phyloP scores from a whole-genome alignment of 2,888 invertebrate genomes.

The Clusia tigrina region DNA sequence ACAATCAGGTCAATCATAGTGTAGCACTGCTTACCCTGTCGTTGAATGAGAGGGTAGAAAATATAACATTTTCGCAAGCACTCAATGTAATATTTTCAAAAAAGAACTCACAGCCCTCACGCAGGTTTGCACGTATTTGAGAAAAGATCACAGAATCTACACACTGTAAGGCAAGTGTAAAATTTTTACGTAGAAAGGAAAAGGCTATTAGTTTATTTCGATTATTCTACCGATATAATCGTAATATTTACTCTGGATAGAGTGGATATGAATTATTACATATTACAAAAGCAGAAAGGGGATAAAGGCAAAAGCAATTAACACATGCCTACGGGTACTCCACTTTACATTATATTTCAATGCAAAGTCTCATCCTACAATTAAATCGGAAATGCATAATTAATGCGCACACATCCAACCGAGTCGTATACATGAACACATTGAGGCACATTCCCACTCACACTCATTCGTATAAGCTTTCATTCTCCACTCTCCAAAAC shows the following conservation, averaged over 20 bases:
- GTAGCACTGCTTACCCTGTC: too few relatives aligned
- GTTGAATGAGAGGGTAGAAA: too few relatives aligned
- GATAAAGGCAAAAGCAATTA: not conserved
- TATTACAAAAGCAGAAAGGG: not conserved
- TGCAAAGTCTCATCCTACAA: conserved; percentile 12
- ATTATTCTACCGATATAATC: not conserved
- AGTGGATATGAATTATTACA: not conserved
- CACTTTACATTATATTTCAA: conserved; percentile 4
- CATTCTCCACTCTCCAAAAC: not conserved
- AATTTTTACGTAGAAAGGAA: not conserved
- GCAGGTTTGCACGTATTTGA: too few relatives aligned
- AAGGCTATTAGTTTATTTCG: not conserved
- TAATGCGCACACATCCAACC: conserved; percentile 24
- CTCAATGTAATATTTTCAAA: too few relatives aligned
- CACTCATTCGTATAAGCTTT: not conserved
- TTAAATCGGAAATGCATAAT: conserved; percentile 41
- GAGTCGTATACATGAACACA: conserved; percentile 14
- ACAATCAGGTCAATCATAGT: too few relatives aligned
- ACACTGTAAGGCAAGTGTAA: too few relatives aligned
- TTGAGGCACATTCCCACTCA: conserved; percentile 18
- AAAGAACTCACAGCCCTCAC: too few relatives aligned
- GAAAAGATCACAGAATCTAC: too few relatives aligned
- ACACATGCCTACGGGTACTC: not conserved
- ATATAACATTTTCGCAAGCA: too few relatives aligned
- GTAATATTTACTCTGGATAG: not conserved